Base-by-base conservation (phyloP, 2,888 invertebrate genomes). In the Perdita meconis region DNA sequence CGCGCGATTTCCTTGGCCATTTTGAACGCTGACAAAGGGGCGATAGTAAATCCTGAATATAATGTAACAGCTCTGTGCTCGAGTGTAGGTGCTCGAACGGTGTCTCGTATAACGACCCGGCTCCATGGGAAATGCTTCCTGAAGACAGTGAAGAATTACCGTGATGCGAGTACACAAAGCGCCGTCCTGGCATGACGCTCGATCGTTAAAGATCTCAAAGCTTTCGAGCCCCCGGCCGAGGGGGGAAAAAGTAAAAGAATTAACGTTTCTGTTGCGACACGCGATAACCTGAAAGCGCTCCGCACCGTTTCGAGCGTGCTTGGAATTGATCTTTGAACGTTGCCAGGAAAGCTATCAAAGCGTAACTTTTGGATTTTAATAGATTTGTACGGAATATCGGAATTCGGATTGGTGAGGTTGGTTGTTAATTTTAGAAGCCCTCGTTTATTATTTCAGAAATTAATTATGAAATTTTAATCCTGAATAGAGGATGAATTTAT, bases 41-140 rank as follows among this genome's bases (percentile, higher is more conserved):
- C 68, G 81, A 83, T 75, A 80, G 76, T 83, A 85, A 83, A 83
- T 85, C 81, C 72, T 71, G 83, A 86, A 85, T 85, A 85, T 85
- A 81, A 85, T 75, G 83, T 83, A 84, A 85, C 79, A 74, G 78
- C 51, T 63, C 57, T 26, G n/a, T n/a, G 72, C 40, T 42, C 40
- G 68, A 63, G 59, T 51, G 77, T 71, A 47, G 61, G 56, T 67
- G 61, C 65, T 57, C 66, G 67, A 66, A 61, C 26, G 65, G 38
- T 80, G 71, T 70, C 75, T 68, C 84, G 76, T 75, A 57, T 75
- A 84, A 84, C 84, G 82, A 80, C 70, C 72, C 70, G 16, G 22
- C 67, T 71, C 53, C 77, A 59, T 51, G 68, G 72, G 64, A 65
- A 82, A 80, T 63, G 69, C 66, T 71, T 73, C 57, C 55, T n/a